phyloP scores from a whole-genome alignment of 2,113 vertebrate species.

The Crotalus tigris region DNA sequence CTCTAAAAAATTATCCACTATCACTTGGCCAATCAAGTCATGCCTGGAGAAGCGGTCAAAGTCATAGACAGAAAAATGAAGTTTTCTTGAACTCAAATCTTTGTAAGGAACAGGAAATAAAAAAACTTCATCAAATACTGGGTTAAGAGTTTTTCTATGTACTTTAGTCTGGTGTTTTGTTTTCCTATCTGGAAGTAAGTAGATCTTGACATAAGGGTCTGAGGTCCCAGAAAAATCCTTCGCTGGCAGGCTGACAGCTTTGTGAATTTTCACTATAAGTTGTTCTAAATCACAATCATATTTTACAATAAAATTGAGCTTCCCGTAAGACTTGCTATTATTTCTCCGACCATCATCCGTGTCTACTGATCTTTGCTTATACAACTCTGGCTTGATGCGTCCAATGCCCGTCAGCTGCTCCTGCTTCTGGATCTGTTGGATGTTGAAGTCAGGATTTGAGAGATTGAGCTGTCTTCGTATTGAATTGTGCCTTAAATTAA shows the following conservation, averaged over 20 bases:
- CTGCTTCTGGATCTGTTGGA: constrained; percentile 95
- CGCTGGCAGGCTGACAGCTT: constrained; percentile 91
- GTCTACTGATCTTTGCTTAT: constrained; percentile 94
- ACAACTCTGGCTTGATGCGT: constrained; percentile 93
- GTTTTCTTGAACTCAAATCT: constrained; percentile 89
- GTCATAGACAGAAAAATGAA: constrained; percentile 98
- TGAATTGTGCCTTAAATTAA: constrained; percentile 84
- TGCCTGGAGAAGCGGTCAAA: constrained; percentile 98
- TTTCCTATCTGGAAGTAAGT: constrained; percentile 94
- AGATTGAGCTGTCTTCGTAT: constrained; percentile 93
- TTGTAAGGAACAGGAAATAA: constrained; percentile 94
- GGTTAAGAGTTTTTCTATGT: constrained; percentile 96
- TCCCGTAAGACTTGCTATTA: constrained; percentile 83
- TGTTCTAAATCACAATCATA: constrained; percentile 97
- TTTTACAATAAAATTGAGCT: constrained; percentile 92
- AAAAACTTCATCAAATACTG: constrained; percentile 98
- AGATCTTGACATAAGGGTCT: constrained; percentile 98
- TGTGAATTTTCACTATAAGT: constrained; percentile 97
- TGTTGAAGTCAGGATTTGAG: constrained; percentile 96
- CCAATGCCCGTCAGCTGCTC: constrained; percentile 91
- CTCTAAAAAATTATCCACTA: constrained; percentile 98
- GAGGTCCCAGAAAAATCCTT: constrained; percentile 99
- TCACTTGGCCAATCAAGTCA: constrained; percentile 95
- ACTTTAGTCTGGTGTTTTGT: constrained; percentile 99
- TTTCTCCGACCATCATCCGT: constrained; percentile 83